Evolutionary conservation across 2,797 vertebrate genomes (phyloP), one percentile per base, ranked within the genome.

Genomic region (Mycteria americana): DNA sequence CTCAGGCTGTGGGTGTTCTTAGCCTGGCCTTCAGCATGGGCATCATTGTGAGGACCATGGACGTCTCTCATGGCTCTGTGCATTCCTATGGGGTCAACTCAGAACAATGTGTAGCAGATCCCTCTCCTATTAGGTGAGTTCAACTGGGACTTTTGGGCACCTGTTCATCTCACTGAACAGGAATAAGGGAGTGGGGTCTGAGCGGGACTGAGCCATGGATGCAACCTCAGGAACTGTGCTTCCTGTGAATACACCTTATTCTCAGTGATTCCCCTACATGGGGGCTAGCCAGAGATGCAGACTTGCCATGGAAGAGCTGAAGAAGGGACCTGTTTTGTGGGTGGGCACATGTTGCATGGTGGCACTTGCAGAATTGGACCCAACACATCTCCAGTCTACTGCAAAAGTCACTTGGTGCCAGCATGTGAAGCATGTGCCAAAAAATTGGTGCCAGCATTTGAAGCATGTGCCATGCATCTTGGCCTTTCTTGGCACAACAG

Each of bases 51-150:
- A 79, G 57, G 35, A 11, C 41, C 6, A 3, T 24, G 50, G 39
- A 17, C 43, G 35, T 76, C 13, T 48, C 15, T 53, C 54, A 22
- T 4, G 28, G 54, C 50, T 73, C 68, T 65, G 50, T 56, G 45
- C 23, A 30, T 68, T 82, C 41, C 43, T 4, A 9, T 3, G 14
- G 50, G 7, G 15, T 14, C 0, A 0, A 19, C 41, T 85, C 68
- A 46, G 50, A 50, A 3, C 28, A 50, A 18, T 7, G 11, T 9
- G 1, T 7, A 45, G 28, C 19, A 69, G 48, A 46, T 62, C 53
- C 63, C 50, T 68, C 37, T 88, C 72, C 31, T 45, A 4, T 9
- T 11, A 7, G 19, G 7, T 22, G 45, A 65, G 16, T 69, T 88
- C 73, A 86, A 21, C 60, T 54, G 64, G 39, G 56, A 48, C n/a